Evolutionary conservation across 2,797 vertebrate species (phyloP).

Genomic region (Acridotheres tristis): DNA sequence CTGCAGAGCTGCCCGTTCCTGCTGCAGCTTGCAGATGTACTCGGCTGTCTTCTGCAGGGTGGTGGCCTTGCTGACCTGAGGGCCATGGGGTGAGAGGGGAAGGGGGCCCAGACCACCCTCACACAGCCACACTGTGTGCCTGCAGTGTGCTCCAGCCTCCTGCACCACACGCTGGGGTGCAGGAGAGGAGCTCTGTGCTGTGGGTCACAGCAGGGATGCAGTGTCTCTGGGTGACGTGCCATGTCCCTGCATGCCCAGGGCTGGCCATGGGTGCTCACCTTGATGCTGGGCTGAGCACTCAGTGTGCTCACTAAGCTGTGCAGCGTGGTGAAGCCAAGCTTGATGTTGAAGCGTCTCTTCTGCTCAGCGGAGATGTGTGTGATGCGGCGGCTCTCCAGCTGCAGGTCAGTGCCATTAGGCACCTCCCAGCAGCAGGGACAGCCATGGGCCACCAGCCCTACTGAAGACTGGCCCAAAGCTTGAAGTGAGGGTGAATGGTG

Average conservation of each 20-base stretch:
- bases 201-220: background rate
- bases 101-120: background rate
- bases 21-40: conserved; percentile 95
- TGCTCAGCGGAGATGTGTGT: conserved; percentile 97
- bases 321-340: conserved; percentile 94
- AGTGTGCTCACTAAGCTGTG: conserved; percentile 92
- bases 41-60: conserved; percentile 94
- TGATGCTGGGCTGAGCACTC: conserved; percentile 91
- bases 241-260: rapidly evolving
- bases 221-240: rapidly evolving
- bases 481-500: background rate
- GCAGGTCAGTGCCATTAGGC: background rate
- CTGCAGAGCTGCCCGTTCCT: conserved; percentile 90
- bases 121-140: rapidly evolving
- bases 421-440: background rate
- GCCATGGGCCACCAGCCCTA: background rate
- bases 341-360: conserved; percentile 98
- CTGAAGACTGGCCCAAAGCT: background rate
- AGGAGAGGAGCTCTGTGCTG: background rate
- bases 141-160: background rate
- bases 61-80: conserved; percentile 95
- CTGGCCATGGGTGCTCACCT: conserved; percentile 77
- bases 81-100: background rate
- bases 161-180: background rate
- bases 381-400: conserved; percentile 90